Evolutionary conservation across 2,888 invertebrate genomes (phyloP).

Genomic region (Hyposoter didymator): DNA sequence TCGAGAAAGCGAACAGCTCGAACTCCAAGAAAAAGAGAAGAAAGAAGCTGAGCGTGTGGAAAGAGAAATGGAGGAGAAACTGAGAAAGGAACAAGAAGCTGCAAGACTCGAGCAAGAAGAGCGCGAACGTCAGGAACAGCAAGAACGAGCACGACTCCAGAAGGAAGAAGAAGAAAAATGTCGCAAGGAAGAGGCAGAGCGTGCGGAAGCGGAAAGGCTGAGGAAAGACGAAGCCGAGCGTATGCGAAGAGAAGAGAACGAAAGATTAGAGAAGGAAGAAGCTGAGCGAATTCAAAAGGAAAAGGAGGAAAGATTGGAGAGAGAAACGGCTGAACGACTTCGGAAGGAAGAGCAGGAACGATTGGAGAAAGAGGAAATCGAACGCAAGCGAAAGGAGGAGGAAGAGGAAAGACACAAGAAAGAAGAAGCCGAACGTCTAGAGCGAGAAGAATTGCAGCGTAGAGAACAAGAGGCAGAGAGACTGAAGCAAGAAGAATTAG

Average conservation of each 20-base stretch:
- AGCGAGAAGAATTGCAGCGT: conserved; percentile 64
- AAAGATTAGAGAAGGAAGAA: conserved; percentile 34
- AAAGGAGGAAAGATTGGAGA: conserved; percentile 64
- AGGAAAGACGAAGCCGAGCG: neutral
- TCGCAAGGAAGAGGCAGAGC: conserved; percentile 47
- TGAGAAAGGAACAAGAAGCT: conserved; percentile 67
- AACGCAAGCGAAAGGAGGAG: neutral
- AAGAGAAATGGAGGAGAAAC: conserved; percentile 62
- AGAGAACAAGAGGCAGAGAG: conserved; percentile 64
- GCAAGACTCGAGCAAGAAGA: conserved; percentile 20
- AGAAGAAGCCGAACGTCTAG: conserved; percentile 64
- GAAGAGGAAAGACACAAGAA: conserved; percentile 1
- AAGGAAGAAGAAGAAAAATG: conserved; percentile 53
- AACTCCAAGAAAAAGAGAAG: neutral
- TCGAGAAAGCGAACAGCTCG: conserved; percentile 53
- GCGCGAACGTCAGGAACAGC: conserved; percentile 12
- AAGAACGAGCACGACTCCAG: conserved; percentile 33
- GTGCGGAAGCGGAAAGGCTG: neutral
- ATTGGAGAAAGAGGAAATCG: conserved; percentile 60
- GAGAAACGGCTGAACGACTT: conserved; percentile 68
- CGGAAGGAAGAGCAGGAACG: conserved; percentile 55
- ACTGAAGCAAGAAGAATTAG: conserved; percentile 73
- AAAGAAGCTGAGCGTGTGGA: conserved; percentile 60
- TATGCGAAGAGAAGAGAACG: conserved; percentile 10
- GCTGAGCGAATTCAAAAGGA: conserved; percentile 25